These are phyloP conservation scores for Plusia festucae DNA, from an alignment of 2,888 invertebrate genomes.

Conservation along the genomic window DNA sequence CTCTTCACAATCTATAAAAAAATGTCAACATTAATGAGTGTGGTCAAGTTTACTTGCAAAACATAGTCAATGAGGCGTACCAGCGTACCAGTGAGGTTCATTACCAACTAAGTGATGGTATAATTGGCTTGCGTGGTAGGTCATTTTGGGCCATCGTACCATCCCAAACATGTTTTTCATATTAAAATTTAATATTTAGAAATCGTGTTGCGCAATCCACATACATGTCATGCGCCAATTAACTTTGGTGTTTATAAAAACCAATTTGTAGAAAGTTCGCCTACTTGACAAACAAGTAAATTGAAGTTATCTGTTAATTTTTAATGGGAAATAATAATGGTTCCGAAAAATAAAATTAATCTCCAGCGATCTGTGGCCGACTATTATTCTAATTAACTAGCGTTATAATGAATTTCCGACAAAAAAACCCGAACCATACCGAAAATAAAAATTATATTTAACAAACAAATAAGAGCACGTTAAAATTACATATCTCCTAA, in stretches of 20 bases:
- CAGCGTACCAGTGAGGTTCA: not conserved
- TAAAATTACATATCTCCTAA: no score
- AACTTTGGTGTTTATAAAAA: constrained; percentile 58
- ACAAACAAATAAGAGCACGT: no score
- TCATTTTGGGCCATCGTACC: constrained; percentile 30
- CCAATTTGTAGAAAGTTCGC: constrained; percentile 72
- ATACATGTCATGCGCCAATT: constrained; percentile 71
- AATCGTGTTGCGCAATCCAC: constrained; percentile 71
- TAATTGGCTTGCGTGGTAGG: constrained; percentile 7
- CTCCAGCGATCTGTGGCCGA: no score
- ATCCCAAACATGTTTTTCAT: constrained; percentile 52
- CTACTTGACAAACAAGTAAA: constrained; percentile 68
- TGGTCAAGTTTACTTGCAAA: not conserved
- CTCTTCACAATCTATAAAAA: not conserved
- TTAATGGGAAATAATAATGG: no score
- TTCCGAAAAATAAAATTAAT: no score
- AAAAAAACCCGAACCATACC: no score
- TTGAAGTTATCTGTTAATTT: constrained; percentile 60
- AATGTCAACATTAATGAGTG: not conserved
- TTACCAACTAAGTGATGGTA: constrained; percentile 3
- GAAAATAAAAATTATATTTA: no score
- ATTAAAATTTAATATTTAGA: constrained; percentile 63
- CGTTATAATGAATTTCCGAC: no score
- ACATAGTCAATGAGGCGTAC: not conserved
- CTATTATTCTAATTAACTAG: no score